A percentile compares a stretch with the other conserved stretches of the same genome.
These are phyloP conservation scores for Telenomus remus DNA, from an alignment of 1,140 invertebrate species.

Conservation along the genomic window DNA sequence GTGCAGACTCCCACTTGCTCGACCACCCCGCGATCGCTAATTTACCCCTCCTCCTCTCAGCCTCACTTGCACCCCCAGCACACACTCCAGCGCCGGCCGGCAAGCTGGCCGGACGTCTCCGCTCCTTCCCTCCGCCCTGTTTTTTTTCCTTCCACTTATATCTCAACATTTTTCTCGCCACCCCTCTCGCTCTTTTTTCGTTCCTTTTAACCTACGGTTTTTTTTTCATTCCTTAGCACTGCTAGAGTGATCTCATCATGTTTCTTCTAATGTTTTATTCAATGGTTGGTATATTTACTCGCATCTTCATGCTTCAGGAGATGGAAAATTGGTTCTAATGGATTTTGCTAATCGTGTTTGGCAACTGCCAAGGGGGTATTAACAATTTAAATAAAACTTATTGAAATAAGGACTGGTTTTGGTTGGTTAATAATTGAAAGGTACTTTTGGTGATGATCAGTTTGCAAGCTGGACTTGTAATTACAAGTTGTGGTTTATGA, in stretches of 20 bases:
- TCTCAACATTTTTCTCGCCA: conserved; percentile 11
- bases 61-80: conserved; percentile 22
- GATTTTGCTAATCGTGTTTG: neutral
- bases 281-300: conserved; percentile 17
- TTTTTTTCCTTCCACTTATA: conserved; percentile 36
- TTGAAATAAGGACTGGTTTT: no score
- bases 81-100: conserved; percentile 47
- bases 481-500: no score
- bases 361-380: neutral
- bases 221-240: conserved; percentile 21
- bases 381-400: neutral
- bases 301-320: conserved; percentile 6
- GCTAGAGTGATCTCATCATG: conserved; percentile 35
- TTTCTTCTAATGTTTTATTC: conserved; percentile 28
- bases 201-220: neutral
- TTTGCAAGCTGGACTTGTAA: no score
- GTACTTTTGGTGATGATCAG: no score
- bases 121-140: conserved; percentile 49
- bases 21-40: conserved; percentile 1
- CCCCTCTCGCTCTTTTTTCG: conserved; percentile 24
- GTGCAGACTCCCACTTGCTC: conserved; percentile 1
- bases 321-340: conserved; percentile 1
- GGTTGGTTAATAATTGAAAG: no score
- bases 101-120: conserved; percentile 52
- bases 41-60: neutral